phyloP scores from a whole-genome alignment of 92 coral and sea anemone species.

The Siderastrea siderea region DNA sequence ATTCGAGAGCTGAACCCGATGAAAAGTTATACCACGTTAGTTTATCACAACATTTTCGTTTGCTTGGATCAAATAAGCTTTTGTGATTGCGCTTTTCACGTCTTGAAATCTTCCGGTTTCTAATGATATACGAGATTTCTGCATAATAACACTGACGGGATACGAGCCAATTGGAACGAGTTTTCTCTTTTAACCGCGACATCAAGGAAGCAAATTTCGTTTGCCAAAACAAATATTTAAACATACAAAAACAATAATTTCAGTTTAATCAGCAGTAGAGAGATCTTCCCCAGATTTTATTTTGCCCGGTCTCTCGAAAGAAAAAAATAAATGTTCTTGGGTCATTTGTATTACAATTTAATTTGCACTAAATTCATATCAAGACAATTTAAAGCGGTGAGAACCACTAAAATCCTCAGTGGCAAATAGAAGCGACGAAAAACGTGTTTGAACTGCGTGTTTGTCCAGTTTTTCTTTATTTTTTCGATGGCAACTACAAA shows the following conservation, averaged over 20 bases:
- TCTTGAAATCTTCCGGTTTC: constrained; percentile 37
- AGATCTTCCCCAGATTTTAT: constrained; percentile 14
- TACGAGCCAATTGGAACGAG: constrained; percentile 13
- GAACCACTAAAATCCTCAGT: background rate
- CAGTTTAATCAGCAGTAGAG: constrained; percentile 17
- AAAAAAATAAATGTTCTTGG: background rate
- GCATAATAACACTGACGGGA: background rate
- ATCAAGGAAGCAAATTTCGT: constrained; percentile 28
- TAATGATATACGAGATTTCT: constrained; percentile 20
- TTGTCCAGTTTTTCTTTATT: background rate
- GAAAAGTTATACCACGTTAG: background rate
- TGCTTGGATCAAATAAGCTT: background rate
- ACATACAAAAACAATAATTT: background rate
- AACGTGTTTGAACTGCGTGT: background rate
- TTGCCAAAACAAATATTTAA: constrained; percentile 34
- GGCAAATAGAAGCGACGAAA: background rate
- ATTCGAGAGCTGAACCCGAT: background rate
- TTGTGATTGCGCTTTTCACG: constrained; percentile 30
- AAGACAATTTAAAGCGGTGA: background rate
- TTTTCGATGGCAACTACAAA: background rate
- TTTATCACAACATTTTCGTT: constrained; percentile 15
- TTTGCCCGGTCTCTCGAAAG: constrained; percentile 12
- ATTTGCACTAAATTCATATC: background rate
- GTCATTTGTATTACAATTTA: background rate
- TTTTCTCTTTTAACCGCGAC: background rate